Evolutionary conservation across 2,888 invertebrate species (phyloP), one percentile per base, ranked within the genome.

Genomic region (Drosophila antonietae): DNA sequence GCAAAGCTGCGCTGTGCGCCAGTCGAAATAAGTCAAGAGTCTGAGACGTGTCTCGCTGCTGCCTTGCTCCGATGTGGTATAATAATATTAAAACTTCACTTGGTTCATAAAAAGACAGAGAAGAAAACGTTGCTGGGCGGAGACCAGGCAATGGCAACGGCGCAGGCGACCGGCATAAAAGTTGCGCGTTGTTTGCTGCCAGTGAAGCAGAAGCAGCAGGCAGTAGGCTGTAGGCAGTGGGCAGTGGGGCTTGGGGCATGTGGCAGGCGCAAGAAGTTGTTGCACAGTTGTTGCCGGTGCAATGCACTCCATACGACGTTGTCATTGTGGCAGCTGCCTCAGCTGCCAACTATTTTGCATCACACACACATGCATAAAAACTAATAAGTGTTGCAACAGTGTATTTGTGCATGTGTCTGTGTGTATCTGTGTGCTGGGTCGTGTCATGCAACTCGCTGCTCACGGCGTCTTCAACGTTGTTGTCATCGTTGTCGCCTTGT

Each of bases 261-360:
- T 23, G 73, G 69, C 55, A 68, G 56, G 57, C 55, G 56, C 78
- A 78, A 78, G 78, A 76, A 78, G 80, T 78, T 80, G 77, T 75
- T 77, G 63, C 76, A 79, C 76, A 69, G 76, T 70, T 79, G 71
- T 70, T 75, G 79, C 66, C 78, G 74, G 78, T 79, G 81, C 83
- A 83, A 68, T 83, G 83, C 83, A 88, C 88, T 87, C 87, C 67
- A 65, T 73, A 57, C 75, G 61, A 68, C 67, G 73, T 67, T 73
- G 81, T 80, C 68, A 68, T 73, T 83, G 79, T 65, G 65, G 80
- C 78, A 71, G 77, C 66, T 69, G 70, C 73, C 58, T 73, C 83
- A 86, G 85, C 84, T 84, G 89, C 88, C 88, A 88, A 84, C 84
- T 84, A 85, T 85, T 88, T 89, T 89, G 88, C 89, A 89, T 84